A percentile compares a stretch with the other conserved stretches of the same genome.
Conservation (phyloP, 92 coral and sea anemone genomes). For the Zoanthus sociatus region DNA sequence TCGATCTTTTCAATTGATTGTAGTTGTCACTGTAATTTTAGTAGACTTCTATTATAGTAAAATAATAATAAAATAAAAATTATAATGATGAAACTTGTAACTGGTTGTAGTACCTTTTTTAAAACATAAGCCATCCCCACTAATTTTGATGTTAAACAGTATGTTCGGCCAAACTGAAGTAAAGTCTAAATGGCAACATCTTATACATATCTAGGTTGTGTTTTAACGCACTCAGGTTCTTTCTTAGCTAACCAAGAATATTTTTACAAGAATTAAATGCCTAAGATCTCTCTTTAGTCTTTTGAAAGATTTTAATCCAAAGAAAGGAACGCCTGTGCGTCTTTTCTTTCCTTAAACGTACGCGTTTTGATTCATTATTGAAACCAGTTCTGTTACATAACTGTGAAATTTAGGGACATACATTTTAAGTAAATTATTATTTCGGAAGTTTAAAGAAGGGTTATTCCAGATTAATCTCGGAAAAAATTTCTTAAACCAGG, state of each 20-base stretch:
- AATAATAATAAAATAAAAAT: no score
- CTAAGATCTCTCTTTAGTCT: neutral
- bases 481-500: no score
- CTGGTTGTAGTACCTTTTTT: no score
- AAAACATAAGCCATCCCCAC: no score
- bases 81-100: no score
- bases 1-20: no score
- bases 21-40: no score
- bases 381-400: no score
- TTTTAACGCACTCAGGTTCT: conserved; percentile 22
- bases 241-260: conserved; percentile 31
- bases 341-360: neutral
- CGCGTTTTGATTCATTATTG: neutral
- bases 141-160: no score
- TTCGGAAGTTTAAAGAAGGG: conserved; percentile 10
- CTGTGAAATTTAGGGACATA: neutral
- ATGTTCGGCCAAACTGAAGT: neutral
- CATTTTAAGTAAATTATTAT: neutral
- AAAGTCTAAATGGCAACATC: conserved; percentile 28
- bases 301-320: neutral
- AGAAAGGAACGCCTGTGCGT: conserved; percentile 13
- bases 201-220: conserved; percentile 2
- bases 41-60: no score
- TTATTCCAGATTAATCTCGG: neutral
- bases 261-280: conserved; percentile 7